Evolutionary conservation across 2,797 vertebrate genomes (phyloP).

Genomic region (Myripristis jacobus): DNA sequence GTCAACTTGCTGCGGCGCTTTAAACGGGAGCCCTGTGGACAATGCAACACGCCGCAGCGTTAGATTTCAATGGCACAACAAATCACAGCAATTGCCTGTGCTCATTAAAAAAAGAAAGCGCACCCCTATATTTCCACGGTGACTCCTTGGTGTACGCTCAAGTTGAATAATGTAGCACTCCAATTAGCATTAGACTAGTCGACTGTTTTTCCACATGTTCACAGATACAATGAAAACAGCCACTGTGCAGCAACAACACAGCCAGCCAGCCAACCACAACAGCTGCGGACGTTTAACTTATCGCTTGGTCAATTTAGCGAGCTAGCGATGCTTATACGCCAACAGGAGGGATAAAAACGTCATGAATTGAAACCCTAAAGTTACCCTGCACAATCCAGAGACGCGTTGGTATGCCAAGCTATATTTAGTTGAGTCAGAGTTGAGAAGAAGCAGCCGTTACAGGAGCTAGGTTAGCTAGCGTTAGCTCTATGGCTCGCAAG

Average conservation of each 20-base stretch:
- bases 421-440: neutral
- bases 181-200: too few species aligned
- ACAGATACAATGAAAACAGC: constrained; percentile 7
- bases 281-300: constrained; percentile 16
- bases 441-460: neutral
- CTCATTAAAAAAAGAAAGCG: too few species aligned
- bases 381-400: too few species aligned
- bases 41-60: constrained; percentile 40
- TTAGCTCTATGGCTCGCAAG: neutral
- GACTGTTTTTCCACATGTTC: neutral
- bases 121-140: too few species aligned
- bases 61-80: neutral
- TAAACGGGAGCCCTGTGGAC: constrained; percentile 82
- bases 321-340: neutral
- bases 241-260: constrained; percentile 4
- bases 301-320: too few species aligned
- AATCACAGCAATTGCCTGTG: neutral
- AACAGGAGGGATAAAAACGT: fast-evolving
- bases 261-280: constrained; percentile 16
- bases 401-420: neutral
- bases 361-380: fast-evolving
- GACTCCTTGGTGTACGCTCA: neutral
- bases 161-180: too few species aligned
- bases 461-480: constrained; percentile 30
- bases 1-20: constrained; percentile 77